phyloP scores from a whole-genome alignment of 1,140 invertebrate genomes.

The Penaeus indicus region DNA sequence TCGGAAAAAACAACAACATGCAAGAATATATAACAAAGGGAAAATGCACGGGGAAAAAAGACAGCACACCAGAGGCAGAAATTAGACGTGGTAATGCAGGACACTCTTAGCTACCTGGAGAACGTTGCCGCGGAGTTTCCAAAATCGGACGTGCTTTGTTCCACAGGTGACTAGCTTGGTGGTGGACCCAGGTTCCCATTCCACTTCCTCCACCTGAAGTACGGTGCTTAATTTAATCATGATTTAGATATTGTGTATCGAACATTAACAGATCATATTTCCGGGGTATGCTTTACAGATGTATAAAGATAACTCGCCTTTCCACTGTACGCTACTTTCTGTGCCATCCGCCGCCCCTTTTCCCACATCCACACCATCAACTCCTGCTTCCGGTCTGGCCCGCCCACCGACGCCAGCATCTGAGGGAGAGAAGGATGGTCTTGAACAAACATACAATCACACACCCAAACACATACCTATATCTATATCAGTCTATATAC shows the following conservation, averaged over 20 bases:
- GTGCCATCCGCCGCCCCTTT: slow-evolving; percentile 56
- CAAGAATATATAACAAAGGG: too few relatives aligned
- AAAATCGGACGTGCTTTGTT: slow-evolving; percentile 56
- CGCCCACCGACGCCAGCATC: slow-evolving; percentile 61
- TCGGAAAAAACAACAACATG: too few relatives aligned
- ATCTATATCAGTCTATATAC: too few relatives aligned
- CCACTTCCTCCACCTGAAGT: slow-evolving; percentile 60
- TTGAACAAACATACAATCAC: not conserved
- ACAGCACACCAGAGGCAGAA: not conserved
- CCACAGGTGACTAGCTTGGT: slow-evolving; percentile 61
- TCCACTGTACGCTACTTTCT: slow-evolving; percentile 44
- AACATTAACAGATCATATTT: too few relatives aligned
- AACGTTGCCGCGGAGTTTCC: slow-evolving; percentile 62
- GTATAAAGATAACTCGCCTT: slow-evolving; percentile 35
- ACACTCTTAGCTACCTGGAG: slow-evolving; percentile 39
- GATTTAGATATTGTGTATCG: too few relatives aligned
- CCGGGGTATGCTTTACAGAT: not conserved
- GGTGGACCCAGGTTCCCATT: slow-evolving; percentile 44
- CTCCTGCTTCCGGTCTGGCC: slow-evolving; percentile 40
- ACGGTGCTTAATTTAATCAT: too few relatives aligned
- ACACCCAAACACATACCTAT: too few relatives aligned
- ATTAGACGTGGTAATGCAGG: not conserved
- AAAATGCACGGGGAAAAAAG: too few relatives aligned
- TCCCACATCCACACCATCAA: slow-evolving; percentile 65
- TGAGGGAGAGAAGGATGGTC: not conserved